Percentiles rank a stretch among this genome's conserved stretches.
These are phyloP conservation scores for Vireo griseus DNA, from an alignment of 2,797 vertebrate genomes.

Conservation along the genomic window DNA sequence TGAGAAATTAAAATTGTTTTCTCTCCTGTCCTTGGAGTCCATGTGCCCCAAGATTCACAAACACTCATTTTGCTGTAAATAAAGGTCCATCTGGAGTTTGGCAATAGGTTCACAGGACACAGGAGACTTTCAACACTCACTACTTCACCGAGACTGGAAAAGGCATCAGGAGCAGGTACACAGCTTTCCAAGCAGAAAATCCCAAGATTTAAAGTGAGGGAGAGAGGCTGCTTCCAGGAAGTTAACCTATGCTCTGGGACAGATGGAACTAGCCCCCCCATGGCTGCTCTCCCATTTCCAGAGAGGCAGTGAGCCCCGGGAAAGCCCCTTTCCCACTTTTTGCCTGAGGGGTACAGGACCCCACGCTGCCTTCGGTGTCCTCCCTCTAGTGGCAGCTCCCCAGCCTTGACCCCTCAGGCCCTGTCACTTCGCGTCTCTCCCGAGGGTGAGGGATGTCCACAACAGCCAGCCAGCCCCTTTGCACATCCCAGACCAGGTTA, in stretches of 20 bases:
- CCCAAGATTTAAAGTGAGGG: neutral
- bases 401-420: neutral
- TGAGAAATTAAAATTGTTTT: neutral
- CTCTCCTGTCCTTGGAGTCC: neutral
- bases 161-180: neutral
- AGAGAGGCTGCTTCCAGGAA: neutral
- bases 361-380: neutral
- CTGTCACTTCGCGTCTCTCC: neutral
- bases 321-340: neutral
- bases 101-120: neutral
- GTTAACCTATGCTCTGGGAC: neutral
- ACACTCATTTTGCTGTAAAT: neutral
- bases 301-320: neutral
- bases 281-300: rapidly evolving
- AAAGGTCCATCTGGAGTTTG: neutral
- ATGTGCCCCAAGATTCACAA: neutral
- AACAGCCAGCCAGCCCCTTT: rapidly evolving
- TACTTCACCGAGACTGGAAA: neutral
- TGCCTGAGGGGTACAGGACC: neutral
- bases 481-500: rapidly evolving
- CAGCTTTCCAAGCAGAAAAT: neutral
- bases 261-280: rapidly evolving
- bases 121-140: neutral
- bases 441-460: rapidly evolving
- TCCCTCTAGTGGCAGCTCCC: neutral